phyloP scores from a whole-genome alignment of 2,113 vertebrate genomes.

The Epinephelus moara region DNA sequence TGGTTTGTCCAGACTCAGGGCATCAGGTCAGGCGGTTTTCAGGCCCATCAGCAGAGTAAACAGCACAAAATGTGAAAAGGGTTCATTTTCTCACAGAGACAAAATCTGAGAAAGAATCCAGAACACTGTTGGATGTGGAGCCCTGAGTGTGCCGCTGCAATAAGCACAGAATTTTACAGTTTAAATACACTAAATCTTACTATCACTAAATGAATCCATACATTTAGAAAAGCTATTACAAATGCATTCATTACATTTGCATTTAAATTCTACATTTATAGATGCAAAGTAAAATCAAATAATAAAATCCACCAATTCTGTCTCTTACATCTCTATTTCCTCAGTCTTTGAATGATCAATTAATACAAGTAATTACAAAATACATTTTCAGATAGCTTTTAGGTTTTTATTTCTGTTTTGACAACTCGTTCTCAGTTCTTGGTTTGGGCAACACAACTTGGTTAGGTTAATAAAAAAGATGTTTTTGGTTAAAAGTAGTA shows the following conservation, averaged over 20 bases:
- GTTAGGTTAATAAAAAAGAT: no score
- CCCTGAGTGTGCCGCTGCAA: not conserved
- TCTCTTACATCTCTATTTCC: no score
- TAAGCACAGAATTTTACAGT: not conserved
- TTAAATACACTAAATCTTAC: no score
- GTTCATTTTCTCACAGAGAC: not conserved
- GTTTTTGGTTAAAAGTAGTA: no score
- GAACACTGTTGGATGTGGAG: not conserved
- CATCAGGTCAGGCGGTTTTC: not conserved
- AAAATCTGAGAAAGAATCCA: not conserved
- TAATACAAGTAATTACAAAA: not conserved
- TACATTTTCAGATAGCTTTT: not conserved
- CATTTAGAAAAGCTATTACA: not conserved
- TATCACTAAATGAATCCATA: no score
- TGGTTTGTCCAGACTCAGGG: not conserved
- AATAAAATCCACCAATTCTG: not conserved
- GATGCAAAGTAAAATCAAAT: not conserved
- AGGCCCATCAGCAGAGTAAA: not conserved
- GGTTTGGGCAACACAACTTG: no score
- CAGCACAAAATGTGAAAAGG: not conserved
- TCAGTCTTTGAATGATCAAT: not conserved
- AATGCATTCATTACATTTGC: not conserved
- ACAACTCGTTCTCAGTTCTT: no score
- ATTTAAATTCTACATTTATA: not conserved
- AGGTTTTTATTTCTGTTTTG: not conserved